Percentiles rank a stretch among this genome's conserved stretches.
phyloP scores from a whole-genome alignment of 1,140 invertebrate genomes.

The Drosophila nasuta region DNA sequence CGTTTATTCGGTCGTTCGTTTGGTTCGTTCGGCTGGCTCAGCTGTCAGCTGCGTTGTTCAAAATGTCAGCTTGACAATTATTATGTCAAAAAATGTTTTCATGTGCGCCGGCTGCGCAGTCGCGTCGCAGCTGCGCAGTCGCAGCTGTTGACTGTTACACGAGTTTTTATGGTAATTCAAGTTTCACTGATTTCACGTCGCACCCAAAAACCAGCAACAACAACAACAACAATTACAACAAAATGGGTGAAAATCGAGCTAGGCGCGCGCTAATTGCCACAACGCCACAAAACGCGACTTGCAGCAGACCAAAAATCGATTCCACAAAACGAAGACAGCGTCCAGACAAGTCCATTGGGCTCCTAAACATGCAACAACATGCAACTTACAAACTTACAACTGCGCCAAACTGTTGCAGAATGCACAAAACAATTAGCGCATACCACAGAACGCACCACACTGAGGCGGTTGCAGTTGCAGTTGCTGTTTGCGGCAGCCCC shows the following conservation, averaged over 20 bases:
- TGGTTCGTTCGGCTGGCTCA: slow-evolving; percentile 25
- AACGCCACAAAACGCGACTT: slow-evolving; percentile 3
- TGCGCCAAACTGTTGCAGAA: slow-evolving; percentile 33
- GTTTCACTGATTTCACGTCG: slow-evolving; percentile 82
- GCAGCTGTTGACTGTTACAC: slow-evolving; percentile 81
- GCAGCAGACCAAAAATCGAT: slow-evolving; percentile 9
- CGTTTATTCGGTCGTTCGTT: neutral
- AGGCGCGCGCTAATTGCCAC: slow-evolving; percentile 46
- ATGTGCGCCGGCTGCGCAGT: slow-evolving; percentile 49
- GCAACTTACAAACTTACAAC: slow-evolving; percentile 2
- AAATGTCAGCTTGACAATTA: slow-evolving; percentile 85
- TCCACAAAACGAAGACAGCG: slow-evolving; percentile 12
- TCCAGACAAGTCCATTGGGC: slow-evolving; percentile 30
- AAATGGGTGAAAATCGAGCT: slow-evolving; percentile 70
- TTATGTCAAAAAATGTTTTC: slow-evolving; percentile 81
- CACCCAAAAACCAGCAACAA: slow-evolving; percentile 65
- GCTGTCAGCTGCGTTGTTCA: slow-evolving; percentile 79
- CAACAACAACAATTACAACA: slow-evolving; percentile 24
- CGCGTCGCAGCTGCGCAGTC: slow-evolving; percentile 43
- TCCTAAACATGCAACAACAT: slow-evolving; percentile 3
- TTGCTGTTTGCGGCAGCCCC: slow-evolving; percentile 4
- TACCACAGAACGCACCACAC: slow-evolving; percentile 52
- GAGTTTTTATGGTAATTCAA: slow-evolving; percentile 83
- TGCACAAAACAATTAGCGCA: slow-evolving; percentile 71
- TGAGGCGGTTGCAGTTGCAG: slow-evolving; percentile 13